phyloP scores from a whole-genome alignment of 2,888 invertebrate species.

The Microplitis manilae region DNA sequence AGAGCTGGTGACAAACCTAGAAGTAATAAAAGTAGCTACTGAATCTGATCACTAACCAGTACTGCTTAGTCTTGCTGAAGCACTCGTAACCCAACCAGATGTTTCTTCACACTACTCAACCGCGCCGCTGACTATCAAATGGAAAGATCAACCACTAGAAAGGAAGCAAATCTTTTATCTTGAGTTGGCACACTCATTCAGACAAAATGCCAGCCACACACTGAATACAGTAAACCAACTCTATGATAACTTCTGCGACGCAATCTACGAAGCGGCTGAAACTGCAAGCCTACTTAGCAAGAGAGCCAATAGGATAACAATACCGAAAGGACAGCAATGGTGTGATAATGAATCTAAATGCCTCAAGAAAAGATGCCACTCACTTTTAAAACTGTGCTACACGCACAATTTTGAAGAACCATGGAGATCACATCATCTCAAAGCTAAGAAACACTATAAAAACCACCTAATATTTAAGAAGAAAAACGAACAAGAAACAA shows the following conservation, averaged over 20 bases:
- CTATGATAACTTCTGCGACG: neutral
- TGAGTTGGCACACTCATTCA: neutral
- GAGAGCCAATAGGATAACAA: neutral
- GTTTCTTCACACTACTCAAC: too few relatives aligned
- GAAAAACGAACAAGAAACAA: too few relatives aligned
- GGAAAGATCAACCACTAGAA: neutral
- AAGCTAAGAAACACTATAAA: too few relatives aligned
- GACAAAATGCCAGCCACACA: neutral
- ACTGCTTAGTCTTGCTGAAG: neutral
- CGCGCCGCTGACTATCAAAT: neutral
- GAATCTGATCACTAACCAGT: neutral
- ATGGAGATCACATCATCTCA: too few relatives aligned
- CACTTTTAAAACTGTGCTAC: neutral
- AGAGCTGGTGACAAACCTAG: neutral
- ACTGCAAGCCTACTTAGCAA: neutral
- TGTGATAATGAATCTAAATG: conserved; percentile 1
- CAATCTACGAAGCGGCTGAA: conserved; percentile 8
- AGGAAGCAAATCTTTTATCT: neutral
- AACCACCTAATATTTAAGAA: too few relatives aligned
- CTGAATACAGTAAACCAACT: neutral
- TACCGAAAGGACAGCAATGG: conserved; percentile 6
- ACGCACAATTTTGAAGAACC: neutral
- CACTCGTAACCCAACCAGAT: too few relatives aligned
- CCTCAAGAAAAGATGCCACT: neutral
- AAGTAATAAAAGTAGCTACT: neutral